Conservation (phyloP, 2,888 invertebrate genomes). For the Chaetogeoica ovagalla region DNA sequence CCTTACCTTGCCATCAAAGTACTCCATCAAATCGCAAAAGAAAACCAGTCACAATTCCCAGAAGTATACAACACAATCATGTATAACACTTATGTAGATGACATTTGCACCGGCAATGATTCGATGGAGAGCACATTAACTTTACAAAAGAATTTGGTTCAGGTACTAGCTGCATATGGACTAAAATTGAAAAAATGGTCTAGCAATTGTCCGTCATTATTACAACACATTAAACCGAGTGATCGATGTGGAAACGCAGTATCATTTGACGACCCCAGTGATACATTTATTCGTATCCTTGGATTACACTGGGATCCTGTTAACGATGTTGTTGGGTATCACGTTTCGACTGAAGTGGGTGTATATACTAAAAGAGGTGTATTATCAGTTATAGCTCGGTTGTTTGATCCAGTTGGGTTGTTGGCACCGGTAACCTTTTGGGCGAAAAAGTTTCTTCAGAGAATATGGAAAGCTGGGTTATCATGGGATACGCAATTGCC, state of each 20-base stretch:
- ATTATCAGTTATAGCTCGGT: background rate
- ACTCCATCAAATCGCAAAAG: conserved; percentile 55
- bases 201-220: background rate
- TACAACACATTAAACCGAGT: background rate
- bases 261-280: background rate
- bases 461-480: background rate
- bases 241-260: background rate
- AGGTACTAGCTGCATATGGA: background rate
- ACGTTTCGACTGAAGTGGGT: background rate
- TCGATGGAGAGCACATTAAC: conserved; percentile 47
- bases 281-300: background rate
- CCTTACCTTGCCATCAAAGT: conserved; percentile 55
- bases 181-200: conserved; percentile 3
- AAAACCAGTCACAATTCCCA: conserved; percentile 54
- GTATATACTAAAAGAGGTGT: background rate
- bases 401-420: background rate
- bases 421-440: background rate
- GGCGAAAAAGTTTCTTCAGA: background rate
- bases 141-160: conserved; percentile 50
- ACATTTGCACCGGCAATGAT: too few species aligned
- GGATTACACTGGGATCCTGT: background rate
- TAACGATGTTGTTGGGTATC: background rate
- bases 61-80: conserved; percentile 53
- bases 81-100: conserved; percentile 56
- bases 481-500: background rate